phyloP scores from a whole-genome alignment of 2,888 invertebrate genomes.

The Coelogynopora nodosa region DNA sequence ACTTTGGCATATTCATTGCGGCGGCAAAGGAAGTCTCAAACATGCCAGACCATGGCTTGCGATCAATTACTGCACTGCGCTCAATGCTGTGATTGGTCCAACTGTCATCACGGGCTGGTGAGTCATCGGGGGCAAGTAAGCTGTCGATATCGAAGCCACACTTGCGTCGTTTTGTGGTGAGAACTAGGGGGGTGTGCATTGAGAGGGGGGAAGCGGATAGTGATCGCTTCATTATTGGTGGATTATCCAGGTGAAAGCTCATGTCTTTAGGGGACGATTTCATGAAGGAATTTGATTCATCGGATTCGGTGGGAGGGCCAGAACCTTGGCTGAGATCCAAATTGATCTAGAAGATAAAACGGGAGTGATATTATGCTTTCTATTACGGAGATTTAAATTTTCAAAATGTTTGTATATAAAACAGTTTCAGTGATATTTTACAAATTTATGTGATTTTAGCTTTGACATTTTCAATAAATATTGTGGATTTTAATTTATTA shows the following conservation, averaged over 20 bases:
- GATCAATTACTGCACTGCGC: background rate
- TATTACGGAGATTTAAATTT: too few relatives aligned
- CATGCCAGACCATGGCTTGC: background rate
- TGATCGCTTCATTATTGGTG: background rate
- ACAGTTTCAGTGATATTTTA: too few relatives aligned
- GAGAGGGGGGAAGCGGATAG: background rate
- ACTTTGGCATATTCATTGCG: background rate
- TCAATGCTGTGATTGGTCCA: constrained; percentile 4
- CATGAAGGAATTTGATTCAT: background rate
- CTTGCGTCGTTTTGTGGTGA: background rate
- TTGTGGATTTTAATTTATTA: too few relatives aligned
- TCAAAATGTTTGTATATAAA: too few relatives aligned
- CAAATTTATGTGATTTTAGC: too few relatives aligned
- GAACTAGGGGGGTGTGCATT: background rate
- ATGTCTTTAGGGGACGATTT: background rate
- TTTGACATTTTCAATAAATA: too few relatives aligned
- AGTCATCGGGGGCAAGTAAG: constrained; percentile 37
- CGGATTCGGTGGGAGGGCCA: background rate
- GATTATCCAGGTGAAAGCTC: constrained; percentile 6
- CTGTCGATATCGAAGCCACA: constrained; percentile 37
- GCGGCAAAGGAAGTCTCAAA: background rate
- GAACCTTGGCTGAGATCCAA: constrained; percentile 4
- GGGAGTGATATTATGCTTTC: too few relatives aligned
- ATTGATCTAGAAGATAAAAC: background rate
- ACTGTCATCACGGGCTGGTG: background rate